Conservation (phyloP, 2,888 invertebrate species). For the Acutogordius australiensis region DNA sequence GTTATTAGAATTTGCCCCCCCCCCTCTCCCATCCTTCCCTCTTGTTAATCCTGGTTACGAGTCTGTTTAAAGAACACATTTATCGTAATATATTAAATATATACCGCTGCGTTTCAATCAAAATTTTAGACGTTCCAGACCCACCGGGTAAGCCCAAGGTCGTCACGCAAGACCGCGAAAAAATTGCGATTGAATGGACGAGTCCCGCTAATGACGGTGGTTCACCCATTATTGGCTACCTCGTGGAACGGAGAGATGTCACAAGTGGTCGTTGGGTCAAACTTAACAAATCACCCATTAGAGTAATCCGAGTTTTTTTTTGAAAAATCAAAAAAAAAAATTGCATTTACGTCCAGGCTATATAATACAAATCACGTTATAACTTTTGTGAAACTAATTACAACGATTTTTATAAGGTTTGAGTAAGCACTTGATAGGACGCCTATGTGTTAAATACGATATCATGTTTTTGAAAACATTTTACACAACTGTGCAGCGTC, state of each 20-base stretch:
- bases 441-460: too few species aligned
- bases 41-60: too few species aligned
- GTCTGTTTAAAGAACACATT: too few species aligned
- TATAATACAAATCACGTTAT: not conserved
- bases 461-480: too few species aligned
- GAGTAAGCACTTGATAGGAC: too few species aligned
- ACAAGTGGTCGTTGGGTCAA: constrained; percentile 69
- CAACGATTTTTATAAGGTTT: too few species aligned
- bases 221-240: constrained; percentile 67
- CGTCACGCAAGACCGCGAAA: constrained; percentile 67
- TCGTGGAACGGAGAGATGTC: constrained; percentile 59
- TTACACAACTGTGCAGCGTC: too few species aligned
- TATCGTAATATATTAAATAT: not conserved
- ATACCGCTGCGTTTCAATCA: not conserved
- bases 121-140: constrained; percentile 45
- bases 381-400: too few species aligned
- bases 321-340: too few species aligned
- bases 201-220: constrained; percentile 83
- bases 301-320: too few species aligned
- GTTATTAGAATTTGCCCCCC: too few species aligned
- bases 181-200: constrained; percentile 75
- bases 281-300: constrained; percentile 50
- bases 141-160: constrained; percentile 68
- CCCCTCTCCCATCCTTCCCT: too few species aligned
- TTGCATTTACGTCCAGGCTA: not conserved